Conservation (phyloP, 1,140 invertebrate species). For the Danaus melanippus region DNA sequence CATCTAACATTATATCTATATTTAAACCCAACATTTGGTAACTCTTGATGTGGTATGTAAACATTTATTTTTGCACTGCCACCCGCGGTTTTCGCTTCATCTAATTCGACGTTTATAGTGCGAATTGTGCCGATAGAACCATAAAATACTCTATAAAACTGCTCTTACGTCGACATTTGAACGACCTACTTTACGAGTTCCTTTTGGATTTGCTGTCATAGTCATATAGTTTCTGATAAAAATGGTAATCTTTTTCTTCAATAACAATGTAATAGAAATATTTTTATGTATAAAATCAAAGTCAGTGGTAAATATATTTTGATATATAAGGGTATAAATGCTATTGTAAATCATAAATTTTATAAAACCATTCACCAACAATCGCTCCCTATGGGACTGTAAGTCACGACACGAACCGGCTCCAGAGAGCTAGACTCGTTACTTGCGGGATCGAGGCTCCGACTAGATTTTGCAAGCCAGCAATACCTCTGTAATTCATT, state of each 20-base stretch:
- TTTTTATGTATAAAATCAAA: slow-evolving; percentile 13
- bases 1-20: too few relatives aligned
- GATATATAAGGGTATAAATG: slow-evolving; percentile 49
- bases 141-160: slow-evolving; percentile 61
- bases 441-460: slow-evolving; percentile 40
- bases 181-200: slow-evolving; percentile 47
- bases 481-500: slow-evolving; percentile 56
- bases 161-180: slow-evolving; percentile 45
- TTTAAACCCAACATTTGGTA: too few relatives aligned
- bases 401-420: slow-evolving; percentile 37
- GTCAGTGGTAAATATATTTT: slow-evolving; percentile 13
- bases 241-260: background rate
- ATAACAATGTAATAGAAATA: slow-evolving; percentile 9
- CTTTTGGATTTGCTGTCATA: slow-evolving; percentile 37
- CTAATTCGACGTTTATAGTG: slow-evolving; percentile 58
- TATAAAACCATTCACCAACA: slow-evolving; percentile 49
- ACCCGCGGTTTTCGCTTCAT: slow-evolving; percentile 53
- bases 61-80: slow-evolving; percentile 40
- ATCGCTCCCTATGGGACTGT: slow-evolving; percentile 42
- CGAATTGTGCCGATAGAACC: slow-evolving; percentile 51
- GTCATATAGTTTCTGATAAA: slow-evolving; percentile 14
- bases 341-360: slow-evolving; percentile 39
- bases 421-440: slow-evolving; percentile 52
- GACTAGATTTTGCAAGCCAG: slow-evolving; percentile 58
- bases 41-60: slow-evolving; percentile 1